Evolutionary conservation across 2,888 invertebrate species (phyloP).

Genomic region (Ceriagrion tenellum): DNA sequence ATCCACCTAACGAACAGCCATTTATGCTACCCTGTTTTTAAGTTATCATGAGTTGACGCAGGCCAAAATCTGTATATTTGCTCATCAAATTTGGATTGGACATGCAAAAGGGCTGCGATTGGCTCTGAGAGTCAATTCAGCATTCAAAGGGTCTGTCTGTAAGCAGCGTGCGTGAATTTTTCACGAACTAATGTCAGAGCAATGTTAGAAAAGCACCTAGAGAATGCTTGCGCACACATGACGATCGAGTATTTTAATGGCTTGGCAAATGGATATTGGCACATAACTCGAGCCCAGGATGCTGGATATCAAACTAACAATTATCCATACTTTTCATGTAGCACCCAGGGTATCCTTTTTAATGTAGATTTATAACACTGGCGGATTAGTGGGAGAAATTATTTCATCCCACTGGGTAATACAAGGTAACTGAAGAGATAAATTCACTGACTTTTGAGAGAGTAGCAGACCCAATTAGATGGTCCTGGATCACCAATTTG

Average conservation of each 20-base stretch:
- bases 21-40: too few species aligned
- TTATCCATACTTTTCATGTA: background rate
- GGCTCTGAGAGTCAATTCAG: background rate
- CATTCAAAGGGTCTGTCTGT: background rate
- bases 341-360: background rate
- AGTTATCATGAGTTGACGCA: too few species aligned
- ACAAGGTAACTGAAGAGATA: too few species aligned
- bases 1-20: too few species aligned
- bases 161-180: background rate
- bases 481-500: too few species aligned
- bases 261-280: background rate
- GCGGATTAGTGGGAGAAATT: background rate
- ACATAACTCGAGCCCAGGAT: background rate
- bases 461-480: background rate
- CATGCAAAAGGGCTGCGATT: background rate
- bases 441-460: background rate
- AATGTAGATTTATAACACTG: background rate
- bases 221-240: background rate
- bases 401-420: too few species aligned
- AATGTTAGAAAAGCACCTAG: background rate
- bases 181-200: background rate
- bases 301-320: background rate
- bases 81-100: background rate
- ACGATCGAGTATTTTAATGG: background rate
- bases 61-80: background rate